Conservation (phyloP, 2,797 vertebrate genomes). For the Pipistrellus pipistrellus region DNA sequence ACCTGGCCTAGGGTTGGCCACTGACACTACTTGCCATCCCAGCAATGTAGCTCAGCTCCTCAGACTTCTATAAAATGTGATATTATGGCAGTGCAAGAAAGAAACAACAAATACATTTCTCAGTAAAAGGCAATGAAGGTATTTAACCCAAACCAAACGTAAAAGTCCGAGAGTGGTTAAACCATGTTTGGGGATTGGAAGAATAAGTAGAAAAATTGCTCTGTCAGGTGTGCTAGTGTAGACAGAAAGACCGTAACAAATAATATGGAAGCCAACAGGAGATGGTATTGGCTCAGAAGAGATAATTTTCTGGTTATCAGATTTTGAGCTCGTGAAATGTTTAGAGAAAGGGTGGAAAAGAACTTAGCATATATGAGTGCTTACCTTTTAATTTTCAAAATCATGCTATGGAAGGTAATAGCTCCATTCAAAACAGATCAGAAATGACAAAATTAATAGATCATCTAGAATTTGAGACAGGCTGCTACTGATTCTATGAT, state of each 20-base stretch:
- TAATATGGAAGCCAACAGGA: background rate
- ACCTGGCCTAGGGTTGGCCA: background rate
- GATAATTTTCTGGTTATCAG: background rate
- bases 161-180: background rate
- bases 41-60: background rate
- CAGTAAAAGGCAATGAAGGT: background rate
- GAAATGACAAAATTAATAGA: background rate
- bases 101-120: background rate
- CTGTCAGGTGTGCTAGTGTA: background rate
- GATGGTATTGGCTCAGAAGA: background rate
- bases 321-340: background rate
- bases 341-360: background rate
- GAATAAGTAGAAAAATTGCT: background rate
- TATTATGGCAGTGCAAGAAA: background rate
- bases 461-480: background rate
- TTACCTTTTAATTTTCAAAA: slow-evolving; percentile 51
- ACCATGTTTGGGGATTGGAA: background rate
- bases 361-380: background rate
- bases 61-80: background rate
- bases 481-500: background rate
- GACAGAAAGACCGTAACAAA: background rate
- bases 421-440: background rate
- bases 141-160: slow-evolving; percentile 22
- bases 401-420: background rate
- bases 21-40: background rate